A percentile compares a stretch with the other conserved stretches of the same genome.
Conservation (phyloP, 2,113 vertebrate genomes). For the Isichthys henryi region DNA sequence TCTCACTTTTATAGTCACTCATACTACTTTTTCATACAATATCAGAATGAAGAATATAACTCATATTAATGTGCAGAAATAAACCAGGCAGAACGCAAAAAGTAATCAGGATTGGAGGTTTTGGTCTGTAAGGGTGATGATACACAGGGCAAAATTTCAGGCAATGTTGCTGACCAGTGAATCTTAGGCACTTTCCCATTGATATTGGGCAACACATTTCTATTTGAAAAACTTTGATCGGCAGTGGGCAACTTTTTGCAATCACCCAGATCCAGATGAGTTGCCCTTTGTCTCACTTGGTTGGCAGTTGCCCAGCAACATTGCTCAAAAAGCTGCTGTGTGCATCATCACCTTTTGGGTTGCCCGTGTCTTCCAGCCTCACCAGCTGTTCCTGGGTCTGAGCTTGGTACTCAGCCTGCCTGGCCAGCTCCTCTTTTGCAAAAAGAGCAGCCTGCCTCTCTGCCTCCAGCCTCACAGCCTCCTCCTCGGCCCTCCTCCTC, state of each 20-base stretch:
- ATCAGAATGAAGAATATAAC: not conserved
- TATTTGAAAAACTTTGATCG: not conserved
- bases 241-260: not conserved
- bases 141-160: not conserved
- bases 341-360: not conserved
- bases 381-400: constrained; percentile 96
- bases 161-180: not conserved
- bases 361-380: constrained; percentile 33
- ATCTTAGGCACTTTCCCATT: not conserved
- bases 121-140: not conserved
- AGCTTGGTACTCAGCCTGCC: constrained; percentile 79
- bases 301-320: not conserved
- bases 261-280: not conserved
- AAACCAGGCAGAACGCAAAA: not conserved
- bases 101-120: not conserved
- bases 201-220: not conserved
- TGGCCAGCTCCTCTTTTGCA: constrained; percentile 91
- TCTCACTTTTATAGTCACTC: not conserved
- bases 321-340: not conserved
- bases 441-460: constrained; percentile 82
- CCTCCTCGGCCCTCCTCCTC: constrained; percentile 73
- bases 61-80: not conserved
- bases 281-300: not conserved
- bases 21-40: not conserved
- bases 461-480: constrained; percentile 82